Evolutionary conservation across 92 coral and sea anemone genomes (phyloP), one percentile per base, ranked within the genome.

Genomic region (Micromussa lordhowensis): DNA sequence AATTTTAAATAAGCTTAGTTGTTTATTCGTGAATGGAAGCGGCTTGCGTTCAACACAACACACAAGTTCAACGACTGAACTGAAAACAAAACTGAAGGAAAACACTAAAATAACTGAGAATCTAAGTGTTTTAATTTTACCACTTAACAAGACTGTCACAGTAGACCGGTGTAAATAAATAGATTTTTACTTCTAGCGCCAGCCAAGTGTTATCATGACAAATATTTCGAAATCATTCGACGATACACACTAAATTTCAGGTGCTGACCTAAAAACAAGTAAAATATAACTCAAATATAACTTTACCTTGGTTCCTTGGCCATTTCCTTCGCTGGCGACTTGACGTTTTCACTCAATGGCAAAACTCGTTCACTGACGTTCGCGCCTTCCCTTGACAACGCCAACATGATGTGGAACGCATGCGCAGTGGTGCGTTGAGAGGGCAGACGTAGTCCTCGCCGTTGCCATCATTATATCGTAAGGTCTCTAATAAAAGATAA

Each of bases 391-490:
- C 87, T 44, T 69, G 87, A 71, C 87, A 83, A 71, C 68, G 80
- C 79, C 87, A 71, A 84, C 66, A 44, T 84, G 79, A 83, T 31
- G 66, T 68, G 78, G 69, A 68, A 83, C 87, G 77, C 66, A 68
- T 83, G 66, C 87, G 87, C 78, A 68, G 78, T 68, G 87, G 87
- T 82, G 86, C 86, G 89, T 77, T 77, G 5, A 13, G 81, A 77
- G 81, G 28, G 86, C 86, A 82, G 78, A 82, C 86, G 79, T 87
- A 22, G 84, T 78, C 86, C 79, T 87, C 58, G 86, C 86, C 79
- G 87, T 80, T 71, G 73, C 79, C 91, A 86, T 87, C 85, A 84
- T 73, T 38, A 29, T 73, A 85, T 73, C 90, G 48, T 85, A 85
- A 85, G 83, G 84, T 85, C 88, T 82, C 81, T 80, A 70, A 32